Evolutionary conservation across 2,888 invertebrate species (phyloP).

Genomic region (Rhingia campestris): DNA sequence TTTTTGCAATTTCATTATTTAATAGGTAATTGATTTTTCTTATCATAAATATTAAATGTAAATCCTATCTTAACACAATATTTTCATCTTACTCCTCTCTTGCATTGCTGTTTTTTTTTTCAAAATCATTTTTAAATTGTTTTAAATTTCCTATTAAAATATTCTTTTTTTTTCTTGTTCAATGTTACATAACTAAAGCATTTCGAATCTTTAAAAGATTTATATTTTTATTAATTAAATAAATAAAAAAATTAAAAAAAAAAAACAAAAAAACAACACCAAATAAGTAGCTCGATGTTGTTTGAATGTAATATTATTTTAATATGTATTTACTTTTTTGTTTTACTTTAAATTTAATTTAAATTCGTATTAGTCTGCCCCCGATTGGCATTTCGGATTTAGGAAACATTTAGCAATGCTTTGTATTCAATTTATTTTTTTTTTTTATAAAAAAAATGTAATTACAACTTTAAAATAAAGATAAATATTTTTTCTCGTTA

Average conservation of each 20-base stretch:
- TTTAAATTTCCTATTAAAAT: slow-evolving; percentile 42
- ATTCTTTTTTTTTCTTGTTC: slow-evolving; percentile 29
- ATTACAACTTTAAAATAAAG: slow-evolving; percentile 6
- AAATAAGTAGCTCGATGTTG: slow-evolving; percentile 69
- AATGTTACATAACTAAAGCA: slow-evolving; percentile 51
- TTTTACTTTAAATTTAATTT: slow-evolving; percentile 66
- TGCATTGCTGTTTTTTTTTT: slow-evolving; percentile 52
- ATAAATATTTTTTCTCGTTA: slow-evolving; percentile 28
- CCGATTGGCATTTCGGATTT: slow-evolving; percentile 70
- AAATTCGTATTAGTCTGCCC: slow-evolving; percentile 74
- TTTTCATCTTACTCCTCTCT: slow-evolving; percentile 66
- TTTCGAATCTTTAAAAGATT: slow-evolving; percentile 30
- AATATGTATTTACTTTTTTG: slow-evolving; percentile 18
- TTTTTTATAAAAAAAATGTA: neutral
- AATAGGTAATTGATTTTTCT: slow-evolving; percentile 73
- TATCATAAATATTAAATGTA: slow-evolving; percentile 72
- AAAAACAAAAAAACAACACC: slow-evolving; percentile 52
- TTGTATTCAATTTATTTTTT: slow-evolving; percentile 37
- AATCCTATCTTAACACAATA: slow-evolving; percentile 70
- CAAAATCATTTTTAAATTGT: slow-evolving; percentile 52
- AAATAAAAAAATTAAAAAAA: slow-evolving; percentile 3
- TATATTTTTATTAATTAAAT: slow-evolving; percentile 33
- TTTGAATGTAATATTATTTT: slow-evolving; percentile 53
- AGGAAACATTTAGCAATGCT: slow-evolving; percentile 63
- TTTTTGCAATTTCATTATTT: slow-evolving; percentile 67